Evolutionary conservation across 2,888 invertebrate species (phyloP), one percentile per base, ranked within the genome.

Genomic region (Biston stratarius): DNA sequence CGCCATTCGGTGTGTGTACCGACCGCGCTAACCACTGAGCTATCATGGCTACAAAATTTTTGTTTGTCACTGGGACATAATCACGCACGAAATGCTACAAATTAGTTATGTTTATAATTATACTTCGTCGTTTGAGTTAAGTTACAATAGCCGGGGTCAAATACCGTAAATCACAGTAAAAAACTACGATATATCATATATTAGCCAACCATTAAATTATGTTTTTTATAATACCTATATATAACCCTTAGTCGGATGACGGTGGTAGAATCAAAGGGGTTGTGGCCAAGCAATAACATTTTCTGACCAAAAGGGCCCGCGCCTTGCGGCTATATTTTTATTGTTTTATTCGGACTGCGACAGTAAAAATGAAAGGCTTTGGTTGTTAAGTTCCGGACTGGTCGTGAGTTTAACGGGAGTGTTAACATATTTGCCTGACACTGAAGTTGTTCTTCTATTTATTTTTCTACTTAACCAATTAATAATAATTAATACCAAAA

Each of bases 341-440:
- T 69, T 52, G 69, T 59, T 65, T 48, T 58, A 57, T 64, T 66
- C 69, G 45, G 59, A 53, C 67, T 57, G 61, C 44, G 56, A 49
- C 56, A 60, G 68, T 72, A 69, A 71, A 70, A 74, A 70, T 73
- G 74, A 73, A 73, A 74, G 72, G 64, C 66, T 75, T 74, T 71
- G 72, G 71, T 69, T 71, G 70, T 71, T 70, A 64, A 67, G 62
- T 61, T 69, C 55, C 53, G 58, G 64, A 57, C 58, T 64, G 44
- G 65, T 65, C 33, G 67, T 67, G 69, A 70, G 69, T 71, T 61
- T 63, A 69, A 61, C 24, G 59, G 66, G 67, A 57, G 62, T 64
- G 61, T 58, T 45, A 65, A 61, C 51, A 38, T 14, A 60, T 60
- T 56, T 55, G 14, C 42, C 15, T 8, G 38, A 15, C 0, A 14